Conservation (phyloP, 1,140 invertebrate genomes). For the Halictus rubicundus region DNA sequence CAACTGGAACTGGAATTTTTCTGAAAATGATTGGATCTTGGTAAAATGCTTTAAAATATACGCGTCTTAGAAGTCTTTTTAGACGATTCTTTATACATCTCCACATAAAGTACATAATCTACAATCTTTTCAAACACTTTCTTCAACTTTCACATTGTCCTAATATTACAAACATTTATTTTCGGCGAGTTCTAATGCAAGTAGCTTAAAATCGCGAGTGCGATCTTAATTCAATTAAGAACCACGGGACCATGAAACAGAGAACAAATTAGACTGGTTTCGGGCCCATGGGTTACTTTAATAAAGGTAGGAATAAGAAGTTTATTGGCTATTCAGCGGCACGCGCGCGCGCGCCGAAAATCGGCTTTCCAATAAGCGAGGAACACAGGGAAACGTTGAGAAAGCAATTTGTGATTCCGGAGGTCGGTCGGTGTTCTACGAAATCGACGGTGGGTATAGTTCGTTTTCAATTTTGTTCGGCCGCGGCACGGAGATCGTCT, state of each 20-base stretch:
- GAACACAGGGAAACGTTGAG: background rate
- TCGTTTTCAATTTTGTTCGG: background rate
- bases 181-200: too few relatives aligned
- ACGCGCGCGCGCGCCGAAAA: conserved; percentile 17
- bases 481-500: too few relatives aligned
- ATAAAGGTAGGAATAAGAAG: background rate
- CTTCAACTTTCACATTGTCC: too few relatives aligned
- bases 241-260: background rate
- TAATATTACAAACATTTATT: too few relatives aligned
- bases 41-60: too few relatives aligned
- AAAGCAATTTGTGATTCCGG: conserved; percentile 21
- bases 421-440: background rate
- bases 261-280: background rate
- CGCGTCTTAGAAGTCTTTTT: too few relatives aligned
- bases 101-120: too few relatives aligned
- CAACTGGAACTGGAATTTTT: too few relatives aligned
- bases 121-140: too few relatives aligned
- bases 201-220: too few relatives aligned
- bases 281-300: background rate
- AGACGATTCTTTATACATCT: too few relatives aligned
- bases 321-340: background rate
- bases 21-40: too few relatives aligned
- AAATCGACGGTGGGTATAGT: background rate
- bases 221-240: background rate
- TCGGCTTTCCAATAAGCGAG: conserved; percentile 35